These are phyloP conservation scores for Zaprionus ornatus DNA, from an alignment of 1,140 invertebrate species.

Conservation along the genomic window DNA sequence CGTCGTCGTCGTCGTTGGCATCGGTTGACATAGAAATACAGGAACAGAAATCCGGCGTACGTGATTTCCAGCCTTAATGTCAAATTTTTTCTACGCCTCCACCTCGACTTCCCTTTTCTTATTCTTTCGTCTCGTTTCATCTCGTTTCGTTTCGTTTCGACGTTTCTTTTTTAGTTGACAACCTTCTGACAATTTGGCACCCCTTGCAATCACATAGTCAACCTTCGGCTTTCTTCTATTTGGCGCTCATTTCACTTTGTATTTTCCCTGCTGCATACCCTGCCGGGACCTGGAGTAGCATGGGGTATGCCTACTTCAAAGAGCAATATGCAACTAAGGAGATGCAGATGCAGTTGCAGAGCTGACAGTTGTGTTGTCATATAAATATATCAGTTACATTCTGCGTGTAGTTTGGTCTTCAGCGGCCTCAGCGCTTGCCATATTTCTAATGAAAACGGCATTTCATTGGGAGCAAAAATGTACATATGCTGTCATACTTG, in stretches of 20 bases:
- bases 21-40: conserved; percentile 55
- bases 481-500: no score
- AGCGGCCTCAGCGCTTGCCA: background rate
- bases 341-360: background rate
- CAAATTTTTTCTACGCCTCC: conserved; percentile 18
- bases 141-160: conserved; percentile 17
- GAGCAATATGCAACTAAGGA: background rate
- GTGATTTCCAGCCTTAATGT: conserved; percentile 79
- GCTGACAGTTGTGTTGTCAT: background rate
- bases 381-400: background rate
- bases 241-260: conserved; percentile 64
- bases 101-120: background rate
- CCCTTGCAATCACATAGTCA: conserved; percentile 43
- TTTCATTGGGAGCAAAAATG: no score
- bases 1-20: conserved; percentile 37
- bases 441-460: no score
- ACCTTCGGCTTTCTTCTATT: conserved; percentile 52
- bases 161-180: conserved; percentile 58
- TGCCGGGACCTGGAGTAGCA: background rate
- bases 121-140: background rate
- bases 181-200: conserved; percentile 72
- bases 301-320: background rate
- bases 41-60: conserved; percentile 72
- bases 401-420: background rate
- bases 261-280: conserved; percentile 27